These are phyloP conservation scores for Rhagonycha fulva DNA, from an alignment of 2,888 invertebrate genomes.

Conservation along the genomic window DNA sequence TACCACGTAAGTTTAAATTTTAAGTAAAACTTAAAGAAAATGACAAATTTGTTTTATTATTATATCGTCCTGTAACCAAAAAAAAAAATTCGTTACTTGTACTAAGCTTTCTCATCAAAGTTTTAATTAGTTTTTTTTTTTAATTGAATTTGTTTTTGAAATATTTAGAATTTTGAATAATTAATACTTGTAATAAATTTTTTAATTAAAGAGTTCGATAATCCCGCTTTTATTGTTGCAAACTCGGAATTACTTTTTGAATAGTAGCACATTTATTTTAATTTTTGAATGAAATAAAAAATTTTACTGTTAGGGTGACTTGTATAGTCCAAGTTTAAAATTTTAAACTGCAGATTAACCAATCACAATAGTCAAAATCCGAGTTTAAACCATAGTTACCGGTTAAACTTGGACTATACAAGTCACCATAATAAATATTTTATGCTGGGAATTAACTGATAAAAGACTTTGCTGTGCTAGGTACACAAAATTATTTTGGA, in stretches of 20 bases:
- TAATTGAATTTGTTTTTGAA: neutral
- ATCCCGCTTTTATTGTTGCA: neutral
- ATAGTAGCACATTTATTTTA: neutral
- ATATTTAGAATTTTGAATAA: neutral
- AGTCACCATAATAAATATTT: neutral
- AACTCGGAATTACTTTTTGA: neutral
- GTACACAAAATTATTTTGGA: neutral
- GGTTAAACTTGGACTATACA: no score
- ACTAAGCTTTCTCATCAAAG: neutral
- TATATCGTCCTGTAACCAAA: neutral
- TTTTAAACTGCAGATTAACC: no score
- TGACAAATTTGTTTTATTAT: neutral
- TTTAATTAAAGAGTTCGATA: neutral
- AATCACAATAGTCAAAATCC: no score
- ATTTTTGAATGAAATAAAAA: neutral
- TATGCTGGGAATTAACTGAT: neutral
- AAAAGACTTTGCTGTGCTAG: neutral
- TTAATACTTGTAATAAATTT: neutral
- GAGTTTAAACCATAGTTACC: no score
- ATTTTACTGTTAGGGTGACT: no score
- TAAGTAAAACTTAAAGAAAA: neutral
- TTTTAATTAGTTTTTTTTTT: neutral
- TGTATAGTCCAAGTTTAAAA: no score
- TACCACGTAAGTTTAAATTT: neutral
- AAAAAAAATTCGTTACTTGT: neutral